Base-by-base conservation (phyloP, 64 coral and sea anemone species). In the Actinia tenebrosa region DNA sequence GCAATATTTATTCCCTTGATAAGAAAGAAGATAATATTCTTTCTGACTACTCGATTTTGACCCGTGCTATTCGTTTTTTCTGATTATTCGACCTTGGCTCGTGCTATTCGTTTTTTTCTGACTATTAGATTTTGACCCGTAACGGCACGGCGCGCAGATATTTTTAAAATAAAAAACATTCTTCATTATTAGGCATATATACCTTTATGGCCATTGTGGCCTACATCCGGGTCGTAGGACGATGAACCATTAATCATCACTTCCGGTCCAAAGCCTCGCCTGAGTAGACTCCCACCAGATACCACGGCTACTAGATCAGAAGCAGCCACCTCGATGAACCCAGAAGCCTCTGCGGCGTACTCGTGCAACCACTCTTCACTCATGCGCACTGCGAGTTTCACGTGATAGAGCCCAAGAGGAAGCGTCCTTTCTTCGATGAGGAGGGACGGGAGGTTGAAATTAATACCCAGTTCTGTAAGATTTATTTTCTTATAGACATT, bases 171-270 rank as follows among this genome's bases (percentile, higher is more conserved):
- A 1, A 4, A 50, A 50, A 50, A 8, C 4, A 3, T 61, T 18
- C 59, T 61, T 14, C 13, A 61, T 17, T 16, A 61, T 17, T 4
- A 18, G 3, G 15, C 14, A 3, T 61, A 3, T 17, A 61, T 86
- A 91, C 89, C 93, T 88, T 77, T 66, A 26, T 80, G 52, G 63
- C 71, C 80, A 23, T 79, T 80, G 1, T 56, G 23, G 11, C 89
- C 88, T 26, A 91, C 82, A 58, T 95, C 93, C 43, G 89, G 89
- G 78, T 95, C 93, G 88, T 85, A 66, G 2, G 93, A 95, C 30
- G 26, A 25, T 3, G 87, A 62, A 9, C 84, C 89, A 86, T 91
- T 62, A 44, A 91, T 9, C n/a, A 84, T 55, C 59, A 95, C 8
- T 10, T 80, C 47, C 7, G 77, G 42, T 52, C 93, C 93, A 88